Conservation (phyloP, 2,888 invertebrate genomes). For the Argyra leucocephala region DNA sequence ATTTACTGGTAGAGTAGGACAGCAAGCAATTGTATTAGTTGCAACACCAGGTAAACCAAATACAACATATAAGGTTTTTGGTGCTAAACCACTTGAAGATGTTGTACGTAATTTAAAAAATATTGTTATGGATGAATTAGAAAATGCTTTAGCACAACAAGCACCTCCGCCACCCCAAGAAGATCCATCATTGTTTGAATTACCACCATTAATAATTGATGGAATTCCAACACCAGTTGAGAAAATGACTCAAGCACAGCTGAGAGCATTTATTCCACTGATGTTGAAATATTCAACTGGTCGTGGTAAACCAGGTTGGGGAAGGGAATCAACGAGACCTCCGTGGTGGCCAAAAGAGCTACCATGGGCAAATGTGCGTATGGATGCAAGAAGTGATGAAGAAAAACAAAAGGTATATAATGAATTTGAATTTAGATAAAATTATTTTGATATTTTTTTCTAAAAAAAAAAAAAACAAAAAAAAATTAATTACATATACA, state of each 20-base stretch:
- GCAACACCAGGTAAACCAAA: slow-evolving; percentile 94
- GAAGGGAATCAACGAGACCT: slow-evolving; percentile 87
- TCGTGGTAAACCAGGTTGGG: slow-evolving; percentile 96
- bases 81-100: slow-evolving; percentile 93
- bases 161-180: slow-evolving; percentile 71
- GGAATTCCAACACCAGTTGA: slow-evolving; percentile 97
- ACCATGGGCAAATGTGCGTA: slow-evolving; percentile 96
- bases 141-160: slow-evolving; percentile 85
- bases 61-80: slow-evolving; percentile 92
- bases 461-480: too few species aligned
- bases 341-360: slow-evolving; percentile 98
- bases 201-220: slow-evolving; percentile 92
- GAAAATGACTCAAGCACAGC: slow-evolving; percentile 97
- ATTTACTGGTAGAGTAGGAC: slow-evolving; percentile 92
- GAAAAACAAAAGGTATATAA: slow-evolving; percentile 83
- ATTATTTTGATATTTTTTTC: not conserved
- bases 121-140: slow-evolving; percentile 91
- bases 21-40: slow-evolving; percentile 91
- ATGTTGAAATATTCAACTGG: slow-evolving; percentile 97
- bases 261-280: slow-evolving; percentile 90
- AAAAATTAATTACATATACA: too few species aligned
- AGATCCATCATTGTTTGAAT: slow-evolving; percentile 86
- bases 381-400: slow-evolving; percentile 92
- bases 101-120: slow-evolving; percentile 83
- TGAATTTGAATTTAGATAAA: not conserved